Percentiles rank a stretch among this genome's conserved stretches.
Conservation (phyloP, 2,113 vertebrate species). For the Labeo catla region DNA sequence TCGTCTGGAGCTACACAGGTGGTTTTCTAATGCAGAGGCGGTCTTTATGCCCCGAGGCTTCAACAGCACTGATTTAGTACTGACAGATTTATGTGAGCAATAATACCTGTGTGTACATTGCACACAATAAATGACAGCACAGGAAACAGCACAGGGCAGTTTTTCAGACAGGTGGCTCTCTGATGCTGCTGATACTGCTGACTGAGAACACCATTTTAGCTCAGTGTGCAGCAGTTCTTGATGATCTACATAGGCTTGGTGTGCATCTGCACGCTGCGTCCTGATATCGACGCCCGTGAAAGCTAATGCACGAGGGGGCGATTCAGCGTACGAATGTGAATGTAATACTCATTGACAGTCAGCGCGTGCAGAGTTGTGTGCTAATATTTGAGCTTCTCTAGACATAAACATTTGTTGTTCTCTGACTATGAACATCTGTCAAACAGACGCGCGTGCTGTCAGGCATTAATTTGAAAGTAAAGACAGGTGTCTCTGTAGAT, state of each 20-base stretch:
- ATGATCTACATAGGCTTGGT: not conserved
- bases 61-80: constrained; percentile 13
- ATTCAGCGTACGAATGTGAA: not conserved
- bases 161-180: constrained; percentile 46
- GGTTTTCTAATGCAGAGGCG: constrained; percentile 30
- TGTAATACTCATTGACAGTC: constrained; percentile 6
- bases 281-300: not conserved
- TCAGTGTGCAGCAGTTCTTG: not conserved
- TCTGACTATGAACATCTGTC: constrained; percentile 37
- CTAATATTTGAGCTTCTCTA: constrained; percentile 11
- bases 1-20: constrained; percentile 8
- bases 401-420: constrained; percentile 17
- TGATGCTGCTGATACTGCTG: constrained; percentile 8
- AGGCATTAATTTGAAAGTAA: constrained; percentile 17
- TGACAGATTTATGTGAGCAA: constrained; percentile 37
- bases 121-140: constrained; percentile 3
- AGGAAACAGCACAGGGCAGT: constrained; percentile 39
- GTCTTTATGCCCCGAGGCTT: constrained; percentile 24
- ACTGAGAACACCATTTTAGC: constrained; percentile 17
- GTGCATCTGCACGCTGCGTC: not conserved
- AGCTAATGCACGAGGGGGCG: not conserved
- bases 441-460: not conserved
- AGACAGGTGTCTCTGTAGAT: constrained; percentile 31
- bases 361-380: not conserved
- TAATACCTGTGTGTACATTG: constrained; percentile 38